A percentile compares a stretch with the other conserved stretches of the same genome.
These are phyloP conservation scores for Coleophora flavipennella DNA, from an alignment of 2,888 invertebrate genomes.

Conservation along the genomic window DNA sequence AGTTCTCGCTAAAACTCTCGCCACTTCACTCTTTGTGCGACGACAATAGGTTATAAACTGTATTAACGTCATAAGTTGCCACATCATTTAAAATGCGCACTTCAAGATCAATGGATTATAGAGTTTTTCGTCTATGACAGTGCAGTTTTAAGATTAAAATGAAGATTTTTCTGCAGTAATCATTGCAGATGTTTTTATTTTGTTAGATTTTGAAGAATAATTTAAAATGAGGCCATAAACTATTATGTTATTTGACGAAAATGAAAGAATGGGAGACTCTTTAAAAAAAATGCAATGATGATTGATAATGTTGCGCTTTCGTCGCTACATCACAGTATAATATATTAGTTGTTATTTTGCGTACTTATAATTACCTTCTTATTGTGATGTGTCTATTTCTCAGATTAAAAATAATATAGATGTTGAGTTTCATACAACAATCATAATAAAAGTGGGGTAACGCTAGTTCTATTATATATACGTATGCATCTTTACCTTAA, in stretches of 20 bases:
- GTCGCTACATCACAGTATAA: too few relatives aligned
- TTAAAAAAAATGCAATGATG: background rate
- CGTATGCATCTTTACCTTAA: too few relatives aligned
- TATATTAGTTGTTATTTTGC: too few relatives aligned
- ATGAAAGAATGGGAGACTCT: background rate
- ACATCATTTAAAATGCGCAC: conserved; percentile 25
- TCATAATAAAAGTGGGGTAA: too few relatives aligned
- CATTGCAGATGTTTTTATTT: conserved; percentile 22
- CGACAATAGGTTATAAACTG: conserved; percentile 26
- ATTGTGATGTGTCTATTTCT: background rate
- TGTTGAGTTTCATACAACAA: too few relatives aligned
- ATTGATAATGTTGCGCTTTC: too few relatives aligned
- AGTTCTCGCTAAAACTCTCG: conserved; percentile 23
- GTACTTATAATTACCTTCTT: too few relatives aligned
- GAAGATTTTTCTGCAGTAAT: conserved; percentile 18
- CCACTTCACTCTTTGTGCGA: conserved; percentile 31
- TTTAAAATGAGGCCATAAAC: conserved; percentile 6
- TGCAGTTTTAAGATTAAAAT: conserved; percentile 23
- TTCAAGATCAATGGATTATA: conserved; percentile 7
- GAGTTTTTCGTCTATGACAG: conserved; percentile 19
- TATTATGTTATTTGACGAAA: background rate
- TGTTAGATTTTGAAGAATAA: background rate
- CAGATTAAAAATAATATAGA: too few relatives aligned
- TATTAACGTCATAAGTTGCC: conserved; percentile 35
- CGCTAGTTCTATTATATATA: too few relatives aligned